Base-by-base conservation (phyloP, 2,888 invertebrate genomes). In the Oxyscelio sp. region DNA sequence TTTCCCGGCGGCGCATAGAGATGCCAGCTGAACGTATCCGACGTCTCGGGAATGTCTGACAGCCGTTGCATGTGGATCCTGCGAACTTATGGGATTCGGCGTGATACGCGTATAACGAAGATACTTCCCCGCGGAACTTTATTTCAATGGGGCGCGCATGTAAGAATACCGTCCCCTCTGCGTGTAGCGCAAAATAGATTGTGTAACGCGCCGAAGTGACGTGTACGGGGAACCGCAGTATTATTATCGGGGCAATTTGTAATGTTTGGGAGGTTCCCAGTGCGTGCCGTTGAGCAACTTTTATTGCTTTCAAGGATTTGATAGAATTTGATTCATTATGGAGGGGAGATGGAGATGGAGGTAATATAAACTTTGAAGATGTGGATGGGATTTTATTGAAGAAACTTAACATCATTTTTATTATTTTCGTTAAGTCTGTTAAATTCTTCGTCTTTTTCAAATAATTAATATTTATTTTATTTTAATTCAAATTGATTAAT, bases 1-100 rank as follows among this genome's bases (percentile, higher is more conserved):
- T 86, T 85, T 82, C 73, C 79, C 70, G 38, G 66, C 21, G 79
- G 82, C 70, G 80, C 65, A 74, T 50, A 31, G 68, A 82, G 79
- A 83, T 83, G 78, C 85, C 70, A 65, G 70, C 70, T 56, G 83
- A 78, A 65, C 79, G 66, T 70, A n/a, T 66, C 79, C 65, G 63
- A 15, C 65, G 70, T 75, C 73, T 79, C 79, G 65, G 63, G 68
- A 75, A 79, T 68, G 79, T 83, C 79, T 79, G 74, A 65, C 79
- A 78, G 61, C 54, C 73, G 68, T 59, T 27, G 52, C 58, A 11
- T 68, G 40, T 11, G 59, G 83, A 73, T 70, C 70, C 45, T 40
- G 40, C 45, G 19, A 81, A 81, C 81, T 81, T 79, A 85, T 79
- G 82, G 79, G 66, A 61, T 80, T 73, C 68, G 56, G 71, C 66